These are phyloP conservation scores for Lycocerus yunnanus DNA, from an alignment of 2,888 invertebrate species.

Conservation along the genomic window DNA sequence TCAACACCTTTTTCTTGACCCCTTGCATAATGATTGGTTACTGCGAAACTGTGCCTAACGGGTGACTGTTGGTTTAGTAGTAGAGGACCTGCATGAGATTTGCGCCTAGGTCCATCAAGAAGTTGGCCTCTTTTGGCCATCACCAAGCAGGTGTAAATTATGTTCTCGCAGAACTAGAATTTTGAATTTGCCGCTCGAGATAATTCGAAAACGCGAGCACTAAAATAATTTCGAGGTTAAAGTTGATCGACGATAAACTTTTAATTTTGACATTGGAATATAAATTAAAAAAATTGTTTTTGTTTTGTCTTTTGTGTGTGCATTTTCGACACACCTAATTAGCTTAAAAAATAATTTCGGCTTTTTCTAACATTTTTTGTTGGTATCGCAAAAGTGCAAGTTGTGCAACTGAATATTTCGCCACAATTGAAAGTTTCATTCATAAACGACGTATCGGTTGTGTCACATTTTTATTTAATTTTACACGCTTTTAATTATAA, in stretches of 20 bases:
- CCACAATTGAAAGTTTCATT: background rate
- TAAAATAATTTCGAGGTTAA: conserved; percentile 20
- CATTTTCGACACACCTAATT: background rate
- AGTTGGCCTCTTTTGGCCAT: conserved; percentile 1
- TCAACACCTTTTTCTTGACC: conserved; percentile 21
- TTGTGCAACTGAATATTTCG: background rate
- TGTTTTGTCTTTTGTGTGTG: conserved; percentile 13
- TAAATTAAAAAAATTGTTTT: conserved; percentile 13
- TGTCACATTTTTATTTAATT: background rate
- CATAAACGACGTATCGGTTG: background rate
- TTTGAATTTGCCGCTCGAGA: conserved; percentile 21
- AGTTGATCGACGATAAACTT: conserved; percentile 9
- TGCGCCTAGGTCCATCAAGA: conserved; percentile 15
- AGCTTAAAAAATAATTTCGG: background rate
- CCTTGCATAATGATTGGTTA: conserved; percentile 29
- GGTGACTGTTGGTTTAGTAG: background rate
- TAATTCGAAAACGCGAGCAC: background rate
- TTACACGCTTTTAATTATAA: background rate
- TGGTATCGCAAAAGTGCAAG: background rate
- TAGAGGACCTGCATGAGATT: conserved; percentile 16
- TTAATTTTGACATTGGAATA: conserved; percentile 21
- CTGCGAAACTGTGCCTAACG: conserved; percentile 12
- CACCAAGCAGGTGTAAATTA: background rate
- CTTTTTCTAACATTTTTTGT: background rate
- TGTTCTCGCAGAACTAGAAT: background rate